phyloP scores from a whole-genome alignment of 2,888 invertebrate species.

The Macroteleia sp. region DNA sequence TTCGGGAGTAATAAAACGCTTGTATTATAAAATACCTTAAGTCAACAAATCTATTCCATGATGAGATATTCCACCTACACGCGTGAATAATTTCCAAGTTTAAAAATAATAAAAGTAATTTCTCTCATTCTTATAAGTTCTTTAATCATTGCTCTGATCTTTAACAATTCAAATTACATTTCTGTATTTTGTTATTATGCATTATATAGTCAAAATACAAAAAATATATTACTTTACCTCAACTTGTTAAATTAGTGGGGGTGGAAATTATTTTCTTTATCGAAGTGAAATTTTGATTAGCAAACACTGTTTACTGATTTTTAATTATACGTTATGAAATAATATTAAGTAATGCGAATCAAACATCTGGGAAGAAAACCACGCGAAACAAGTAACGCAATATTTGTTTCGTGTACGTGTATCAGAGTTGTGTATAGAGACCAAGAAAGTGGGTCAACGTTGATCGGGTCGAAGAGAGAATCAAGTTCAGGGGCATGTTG shows the following conservation, averaged over 20 bases:
- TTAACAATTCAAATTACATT: too few relatives aligned
- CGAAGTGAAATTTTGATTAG: conserved; percentile 16
- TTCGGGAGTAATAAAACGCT: conserved; percentile 36
- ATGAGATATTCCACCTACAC: background rate
- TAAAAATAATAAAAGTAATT: too few relatives aligned
- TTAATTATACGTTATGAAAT: conserved; percentile 45
- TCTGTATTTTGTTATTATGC: too few relatives aligned
- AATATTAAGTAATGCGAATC: conserved; percentile 24
- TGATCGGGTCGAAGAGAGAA: conserved; percentile 75
- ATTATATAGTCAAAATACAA: too few relatives aligned
- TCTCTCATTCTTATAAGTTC: too few relatives aligned
- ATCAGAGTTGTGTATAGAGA: conserved; percentile 64
- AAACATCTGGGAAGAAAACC: conserved; percentile 43
- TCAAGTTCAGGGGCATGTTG: conserved; percentile 83
- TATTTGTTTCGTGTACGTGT: conserved; percentile 62
- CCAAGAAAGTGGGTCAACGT: conserved; percentile 80
- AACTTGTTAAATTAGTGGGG: too few relatives aligned
- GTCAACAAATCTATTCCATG: conserved; percentile 20
- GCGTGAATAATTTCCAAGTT: background rate
- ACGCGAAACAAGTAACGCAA: conserved; percentile 62
- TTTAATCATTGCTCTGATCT: too few relatives aligned
- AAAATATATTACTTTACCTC: too few relatives aligned
- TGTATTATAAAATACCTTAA: conserved; percentile 15
- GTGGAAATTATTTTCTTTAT: conserved; percentile 8
- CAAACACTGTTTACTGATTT: conserved; percentile 37